Evolutionary conservation across 2,113 vertebrate genomes (phyloP), one percentile per base, ranked within the genome.

Genomic region (Pelusios castaneus): DNA sequence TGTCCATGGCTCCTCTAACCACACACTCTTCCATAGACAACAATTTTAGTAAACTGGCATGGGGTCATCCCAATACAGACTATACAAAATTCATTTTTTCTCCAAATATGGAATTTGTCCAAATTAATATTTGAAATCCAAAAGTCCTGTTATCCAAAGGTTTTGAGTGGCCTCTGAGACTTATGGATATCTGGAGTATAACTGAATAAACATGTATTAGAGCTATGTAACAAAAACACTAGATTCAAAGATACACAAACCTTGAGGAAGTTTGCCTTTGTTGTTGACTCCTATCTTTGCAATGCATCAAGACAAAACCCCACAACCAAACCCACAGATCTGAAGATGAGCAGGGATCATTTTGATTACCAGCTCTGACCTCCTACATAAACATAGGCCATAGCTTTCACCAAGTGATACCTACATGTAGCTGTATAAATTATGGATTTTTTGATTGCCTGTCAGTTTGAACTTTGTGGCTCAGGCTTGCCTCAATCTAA

Each of bases 71-170:
- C 2, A 63, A 54, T 31, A 67, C 3, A 38, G 63, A 87, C 27
- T 1, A 24, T 10, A 34, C 29, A 25, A 86, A 95, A 55, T 9
- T 2, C 0, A 0, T 24, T 60, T 55, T 11, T 83, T 88, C 54
- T 90, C 56, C 75, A 41, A 73, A 17, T 2, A 27, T 8, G 25
- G 10, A 3, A 83, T 29, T 89, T 81, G 16, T 73, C 49, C 16
- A 70, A 41, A 49, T 1, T 80, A 76, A 13, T 6, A 31, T 3
- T 93, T 84, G 25, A 83, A 84, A 76, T 47, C 11, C 13, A 38
- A 43, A 34, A 89, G 1, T 45, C 70, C 54, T 49, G 11, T 10
- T 76, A 60, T 10, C n/a, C 54, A 25, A 2, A 7, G n/a, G 8
- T 58, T 93, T 31, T 51, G 4, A 51, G 21, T 5, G 76, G 24